These are phyloP conservation scores for Pluvianellus socialis DNA, from an alignment of 2,113 vertebrate genomes.

Conservation along the genomic window DNA sequence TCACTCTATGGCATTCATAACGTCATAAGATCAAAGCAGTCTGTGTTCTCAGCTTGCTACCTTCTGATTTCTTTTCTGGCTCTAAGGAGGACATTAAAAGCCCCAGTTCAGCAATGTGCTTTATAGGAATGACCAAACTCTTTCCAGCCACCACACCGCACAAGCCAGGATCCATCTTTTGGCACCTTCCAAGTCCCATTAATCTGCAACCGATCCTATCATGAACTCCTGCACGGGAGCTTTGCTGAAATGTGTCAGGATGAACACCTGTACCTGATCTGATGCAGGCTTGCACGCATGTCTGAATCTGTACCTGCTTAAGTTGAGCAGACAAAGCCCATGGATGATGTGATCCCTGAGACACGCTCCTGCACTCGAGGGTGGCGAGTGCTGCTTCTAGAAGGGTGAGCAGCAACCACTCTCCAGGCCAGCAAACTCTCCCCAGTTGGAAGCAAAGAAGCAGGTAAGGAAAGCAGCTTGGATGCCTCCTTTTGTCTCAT, in stretches of 20 bases:
- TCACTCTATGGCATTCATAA: neutral
- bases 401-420: neutral
- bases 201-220: neutral
- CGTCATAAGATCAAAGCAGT: fast-evolving
- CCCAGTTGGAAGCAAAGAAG: neutral
- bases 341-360: neutral
- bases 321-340: neutral
- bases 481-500: neutral
- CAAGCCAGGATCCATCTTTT: neutral
- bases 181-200: neutral
- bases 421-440: neutral
- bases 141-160: neutral
- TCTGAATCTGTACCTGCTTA: neutral
- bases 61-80: neutral
- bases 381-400: neutral
- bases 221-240: fast-evolving
- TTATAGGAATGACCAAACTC: neutral
- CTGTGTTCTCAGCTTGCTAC: neutral
- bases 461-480: neutral
- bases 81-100: neutral
- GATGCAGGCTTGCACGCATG: fast-evolving
- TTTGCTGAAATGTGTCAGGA: neutral
- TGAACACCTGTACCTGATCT: neutral
- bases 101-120: neutral
- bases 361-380: neutral